These are phyloP conservation scores for Scaeva pyrastri DNA, from an alignment of 2,888 invertebrate genomes.

Conservation along the genomic window DNA sequence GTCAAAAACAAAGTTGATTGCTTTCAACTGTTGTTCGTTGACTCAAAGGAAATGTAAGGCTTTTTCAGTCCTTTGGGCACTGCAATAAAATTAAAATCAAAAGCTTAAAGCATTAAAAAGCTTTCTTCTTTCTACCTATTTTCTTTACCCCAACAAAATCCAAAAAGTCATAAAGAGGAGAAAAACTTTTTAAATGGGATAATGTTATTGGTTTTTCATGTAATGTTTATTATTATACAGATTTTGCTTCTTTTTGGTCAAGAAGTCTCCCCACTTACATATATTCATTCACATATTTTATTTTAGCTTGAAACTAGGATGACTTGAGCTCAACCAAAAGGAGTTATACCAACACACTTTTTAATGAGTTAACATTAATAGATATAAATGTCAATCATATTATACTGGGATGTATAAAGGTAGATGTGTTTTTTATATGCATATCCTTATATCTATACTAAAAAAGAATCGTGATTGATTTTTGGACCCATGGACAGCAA, in stretches of 20 bases:
- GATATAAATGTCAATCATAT: not conserved
- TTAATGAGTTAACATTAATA: not conserved
- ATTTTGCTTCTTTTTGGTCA: slow-evolving; percentile 57
- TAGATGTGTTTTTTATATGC: not conserved
- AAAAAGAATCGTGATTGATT: not conserved
- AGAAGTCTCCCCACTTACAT: slow-evolving; percentile 46
- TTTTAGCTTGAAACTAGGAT: not conserved
- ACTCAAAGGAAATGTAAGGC: not conserved
- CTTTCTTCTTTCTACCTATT: slow-evolving; percentile 12
- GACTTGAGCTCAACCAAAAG: not conserved
- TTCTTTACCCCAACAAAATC: not conserved
- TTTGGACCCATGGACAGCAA: not conserved
- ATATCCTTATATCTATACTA: not conserved
- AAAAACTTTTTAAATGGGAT: slow-evolving; percentile 45
- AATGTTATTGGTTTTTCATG: slow-evolving; percentile 65
- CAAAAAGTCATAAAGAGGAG: not conserved
- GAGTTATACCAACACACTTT: slow-evolving; percentile 8
- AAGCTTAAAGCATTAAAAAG: slow-evolving; percentile 31
- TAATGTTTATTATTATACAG: slow-evolving; percentile 44
- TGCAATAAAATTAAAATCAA: not conserved
- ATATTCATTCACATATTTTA: slow-evolving; percentile 42
- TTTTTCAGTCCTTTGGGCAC: not conserved
- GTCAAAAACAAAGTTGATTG: not conserved
- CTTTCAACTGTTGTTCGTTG: not conserved
- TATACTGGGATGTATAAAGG: not conserved